Evolutionary conservation across 2,797 vertebrate species (phyloP).

Genomic region (Chaenodraco wilsoni): DNA sequence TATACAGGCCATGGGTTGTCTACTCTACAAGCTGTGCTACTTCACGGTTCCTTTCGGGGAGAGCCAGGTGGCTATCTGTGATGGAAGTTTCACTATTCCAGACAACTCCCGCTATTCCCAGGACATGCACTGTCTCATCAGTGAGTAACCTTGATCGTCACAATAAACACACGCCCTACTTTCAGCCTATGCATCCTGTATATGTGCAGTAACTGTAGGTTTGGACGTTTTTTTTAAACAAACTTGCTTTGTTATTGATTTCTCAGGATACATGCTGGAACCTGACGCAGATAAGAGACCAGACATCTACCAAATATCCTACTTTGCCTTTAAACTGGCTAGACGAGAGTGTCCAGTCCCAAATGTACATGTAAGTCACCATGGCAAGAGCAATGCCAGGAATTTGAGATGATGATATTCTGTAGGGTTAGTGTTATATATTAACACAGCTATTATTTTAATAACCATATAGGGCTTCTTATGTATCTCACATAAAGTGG

Average conservation of each 20-base stretch:
- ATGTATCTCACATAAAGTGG: background rate
- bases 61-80: slow-evolving; percentile 98
- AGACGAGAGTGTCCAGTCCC: slow-evolving; percentile 92
- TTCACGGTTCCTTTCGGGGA: slow-evolving; percentile 98
- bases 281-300: slow-evolving; percentile 95
- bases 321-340: slow-evolving; percentile 94
- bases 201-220: slow-evolving; percentile 12
- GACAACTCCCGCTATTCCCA: slow-evolving; percentile 96
- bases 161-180: slow-evolving; percentile 8
- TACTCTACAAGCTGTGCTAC: slow-evolving; percentile 97
- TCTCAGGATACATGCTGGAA: slow-evolving; percentile 96
- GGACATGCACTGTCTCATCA: slow-evolving; percentile 98
- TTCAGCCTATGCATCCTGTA: background rate
- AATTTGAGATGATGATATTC: slow-evolving; percentile 9
- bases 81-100: slow-evolving; percentile 97
- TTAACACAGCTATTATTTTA: slow-evolving; percentile 1
- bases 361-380: slow-evolving; percentile 89
- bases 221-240: background rate
- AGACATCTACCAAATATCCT: slow-evolving; percentile 97
- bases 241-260: slow-evolving; percentile 10
- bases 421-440: slow-evolving; percentile 4
- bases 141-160: slow-evolving; percentile 83
- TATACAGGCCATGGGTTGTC: slow-evolving; percentile 93
- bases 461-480: background rate
- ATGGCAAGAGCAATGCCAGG: background rate